phyloP scores from a whole-genome alignment of 2,888 invertebrate genomes.

The Drosophila pegasa region DNA sequence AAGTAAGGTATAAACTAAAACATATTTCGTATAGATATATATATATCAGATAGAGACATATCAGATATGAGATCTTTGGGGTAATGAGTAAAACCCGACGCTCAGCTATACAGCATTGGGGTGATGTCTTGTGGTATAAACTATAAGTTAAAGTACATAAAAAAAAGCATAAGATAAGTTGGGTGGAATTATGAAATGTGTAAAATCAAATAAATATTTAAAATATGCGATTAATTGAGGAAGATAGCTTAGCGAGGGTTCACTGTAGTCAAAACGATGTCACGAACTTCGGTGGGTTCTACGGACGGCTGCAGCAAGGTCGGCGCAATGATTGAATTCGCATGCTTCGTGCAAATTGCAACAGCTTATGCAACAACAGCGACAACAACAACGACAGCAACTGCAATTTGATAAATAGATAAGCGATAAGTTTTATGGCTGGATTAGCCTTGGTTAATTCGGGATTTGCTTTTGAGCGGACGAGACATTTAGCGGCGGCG shows the following conservation, averaged over 20 bases:
- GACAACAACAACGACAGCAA: constrained; percentile 10
- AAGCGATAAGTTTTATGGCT: constrained; percentile 61
- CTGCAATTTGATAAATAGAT: constrained; percentile 67
- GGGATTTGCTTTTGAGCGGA: constrained; percentile 27
- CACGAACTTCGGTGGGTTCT: constrained; percentile 32
- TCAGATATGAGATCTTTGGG: no score
- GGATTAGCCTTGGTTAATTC: constrained; percentile 41
- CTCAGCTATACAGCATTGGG: no score
- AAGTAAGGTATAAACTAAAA: no score
- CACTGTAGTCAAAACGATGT: constrained; percentile 18
- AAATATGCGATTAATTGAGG: constrained; percentile 4
- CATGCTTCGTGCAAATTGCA: constrained; percentile 33
- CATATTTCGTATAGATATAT: no score
- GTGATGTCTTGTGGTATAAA: not conserved
- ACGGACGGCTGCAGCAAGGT: constrained; percentile 36
- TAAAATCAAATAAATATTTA: not conserved
- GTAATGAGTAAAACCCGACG: no score
- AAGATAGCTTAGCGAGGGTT: constrained; percentile 8
- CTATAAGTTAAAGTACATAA: not conserved
- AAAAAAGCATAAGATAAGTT: not conserved
- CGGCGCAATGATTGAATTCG: constrained; percentile 23
- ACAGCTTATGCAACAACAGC: constrained; percentile 40
- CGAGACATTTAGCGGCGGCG: constrained; percentile 35
- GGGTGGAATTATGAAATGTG: not conserved
- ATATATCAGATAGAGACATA: no score